Evolutionary conservation across 1,140 invertebrate species (phyloP), one percentile per base, ranked within the genome.

Genomic region (Pollicipes pollicipes): DNA sequence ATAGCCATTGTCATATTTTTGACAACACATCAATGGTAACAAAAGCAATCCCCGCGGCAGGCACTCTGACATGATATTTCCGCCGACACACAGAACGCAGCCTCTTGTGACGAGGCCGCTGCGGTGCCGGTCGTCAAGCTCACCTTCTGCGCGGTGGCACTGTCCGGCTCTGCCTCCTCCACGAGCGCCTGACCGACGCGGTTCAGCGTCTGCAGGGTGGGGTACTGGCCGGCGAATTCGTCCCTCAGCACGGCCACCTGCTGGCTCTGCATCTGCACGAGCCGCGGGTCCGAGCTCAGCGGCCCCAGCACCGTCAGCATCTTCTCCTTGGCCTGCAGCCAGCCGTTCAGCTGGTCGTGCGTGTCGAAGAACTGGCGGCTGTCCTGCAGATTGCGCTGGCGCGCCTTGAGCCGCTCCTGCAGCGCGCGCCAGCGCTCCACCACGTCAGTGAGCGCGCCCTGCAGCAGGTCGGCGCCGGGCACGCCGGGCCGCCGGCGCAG

Each of bases 251-350:
- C 93, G 83, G 95, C 88, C 21, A 91, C 88, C 77, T 95, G 92
- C 78, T 97, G 92, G 31, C 95, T 88, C 83, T 98, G 95, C 72
- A 90, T 93, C 74, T 93, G 90, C 0, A 97, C 91, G 87, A 97
- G 91, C 68, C 93, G 83, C 0, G 93, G 91, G 78, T 97, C 94
- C 0, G 91, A 90, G 0, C 93, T 94, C 75, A 98, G 94, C 0
- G 95, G 94, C 30, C 95, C 94, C 0, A 98, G 82, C 0, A 95
- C 94, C 2, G 88, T 88, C 78, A 97, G 84, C 93, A 97, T 97
- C 74, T 91, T 89, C 74, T 97, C 94, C 80, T 98, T 98, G 71
- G 93, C 89, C 35, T 84, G 85, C 24, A 97, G 81, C 94, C 94
- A 97, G 27, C 85, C 87, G 27, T 87, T 85, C 16, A 98, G 82